These are phyloP conservation scores for Dromococcyx pavoninus DNA, from an alignment of 2,797 vertebrate species.

Conservation along the genomic window DNA sequence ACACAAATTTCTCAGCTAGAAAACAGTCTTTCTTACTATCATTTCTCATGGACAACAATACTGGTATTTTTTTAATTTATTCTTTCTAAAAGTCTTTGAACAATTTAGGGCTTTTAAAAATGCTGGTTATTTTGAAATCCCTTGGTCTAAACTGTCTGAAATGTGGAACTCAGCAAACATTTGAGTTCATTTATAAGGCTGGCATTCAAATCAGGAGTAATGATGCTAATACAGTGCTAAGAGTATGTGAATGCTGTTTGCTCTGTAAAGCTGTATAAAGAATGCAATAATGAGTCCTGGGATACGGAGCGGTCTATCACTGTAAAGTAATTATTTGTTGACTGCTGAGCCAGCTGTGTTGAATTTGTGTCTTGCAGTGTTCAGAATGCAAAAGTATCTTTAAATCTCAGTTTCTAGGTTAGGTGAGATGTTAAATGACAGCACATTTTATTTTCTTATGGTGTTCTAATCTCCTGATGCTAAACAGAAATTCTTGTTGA, in stretches of 20 bases:
- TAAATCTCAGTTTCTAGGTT: conserved; percentile 17
- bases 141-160: neutral
- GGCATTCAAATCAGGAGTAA: conserved; percentile 29
- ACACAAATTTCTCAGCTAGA: neutral
- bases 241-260: conserved; percentile 26
- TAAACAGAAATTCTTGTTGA: neutral
- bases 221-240: conserved; percentile 24
- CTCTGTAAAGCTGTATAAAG: conserved; percentile 7
- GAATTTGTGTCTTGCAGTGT: conserved; percentile 1
- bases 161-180: neutral
- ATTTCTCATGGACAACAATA: neutral
- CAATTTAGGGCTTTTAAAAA: neutral
- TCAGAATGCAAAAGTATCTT: conserved; percentile 24
- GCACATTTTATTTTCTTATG: neutral
- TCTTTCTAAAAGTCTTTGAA: neutral
- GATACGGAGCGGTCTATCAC: conserved; percentile 17
- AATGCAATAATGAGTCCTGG: neutral
- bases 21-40: neutral
- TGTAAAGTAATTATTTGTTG: conserved; percentile 35
- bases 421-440: neutral
- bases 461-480: neutral
- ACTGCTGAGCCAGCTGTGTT: conserved; percentile 46
- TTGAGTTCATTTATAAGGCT: neutral
- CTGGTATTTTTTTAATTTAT: neutral
- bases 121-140: neutral